Evolutionary conservation across 2,113 vertebrate species (phyloP), one percentile per base, ranked within the genome.

Genomic region (Myodes glareolus): DNA sequence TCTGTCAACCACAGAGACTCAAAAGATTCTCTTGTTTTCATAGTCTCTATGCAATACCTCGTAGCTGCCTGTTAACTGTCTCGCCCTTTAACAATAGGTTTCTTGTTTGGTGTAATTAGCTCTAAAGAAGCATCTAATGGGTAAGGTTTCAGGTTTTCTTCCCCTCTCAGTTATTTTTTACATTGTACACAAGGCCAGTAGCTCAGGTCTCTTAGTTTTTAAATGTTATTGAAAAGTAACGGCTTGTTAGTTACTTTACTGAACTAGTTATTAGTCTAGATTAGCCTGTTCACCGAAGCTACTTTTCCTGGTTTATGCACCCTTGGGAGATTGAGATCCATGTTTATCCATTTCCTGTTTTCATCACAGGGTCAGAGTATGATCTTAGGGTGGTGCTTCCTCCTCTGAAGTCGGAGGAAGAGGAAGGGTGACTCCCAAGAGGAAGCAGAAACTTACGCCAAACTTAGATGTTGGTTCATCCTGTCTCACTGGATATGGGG

Each of bases 301-400:
- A 27, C n/a, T 58, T 52, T 92, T 58, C 58, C 67, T 92, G 68
- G 45, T 39, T 70, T 93, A 27, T 80, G 33, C 77, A 4, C 7
- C 16, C 29, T n/a, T 63, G 0, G 4, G 36, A 63, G 80, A 36
- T 23, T 39, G 27, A 58, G 47, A 63, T 6, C 39, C 11, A 1
- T 23, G 13, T 36, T 90, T 78, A 77, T n/a, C 33, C n/a, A 17
- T 70, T 94, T 95, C 92, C 91, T 58, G 81, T 95, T 92, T 95
- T 89, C 21, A 65, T 10, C 11, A 61, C 65, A 82, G 36, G 33
- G 23, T 11, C n/a, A 5, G 27, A 47, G 33, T 85, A 70, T 65
- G 94, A 42, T 45, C 25, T 0, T 10, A 27, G 3, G 45, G 94
- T 50, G 91, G 80, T 76, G 27, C 27, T 85, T 97, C 45, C 73